phyloP scores from a whole-genome alignment of 1,140 invertebrate species.

The Drosophila baimaii region DNA sequence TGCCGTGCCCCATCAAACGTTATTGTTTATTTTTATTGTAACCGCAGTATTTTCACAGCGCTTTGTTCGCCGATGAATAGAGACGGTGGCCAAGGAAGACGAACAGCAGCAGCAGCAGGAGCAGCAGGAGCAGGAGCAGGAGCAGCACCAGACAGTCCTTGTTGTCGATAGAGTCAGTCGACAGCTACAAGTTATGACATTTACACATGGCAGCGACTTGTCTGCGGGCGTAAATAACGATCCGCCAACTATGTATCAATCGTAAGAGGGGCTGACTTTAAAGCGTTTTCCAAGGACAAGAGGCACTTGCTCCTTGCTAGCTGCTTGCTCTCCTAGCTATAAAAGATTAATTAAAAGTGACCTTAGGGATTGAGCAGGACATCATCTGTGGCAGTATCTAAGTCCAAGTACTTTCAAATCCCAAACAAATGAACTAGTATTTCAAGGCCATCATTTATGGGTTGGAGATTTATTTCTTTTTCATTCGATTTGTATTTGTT shows the following conservation, averaged over 20 bases:
- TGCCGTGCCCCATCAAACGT: constrained; percentile 40
- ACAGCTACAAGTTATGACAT: constrained; percentile 47
- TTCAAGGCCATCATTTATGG: too few relatives aligned
- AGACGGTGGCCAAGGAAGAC: constrained; percentile 3
- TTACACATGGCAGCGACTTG: constrained; percentile 34
- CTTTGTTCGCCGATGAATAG: constrained; percentile 57
- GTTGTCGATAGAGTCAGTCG: constrained; percentile 3
- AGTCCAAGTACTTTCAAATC: too few relatives aligned
- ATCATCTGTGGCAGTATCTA: too few relatives aligned
- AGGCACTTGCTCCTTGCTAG: background rate
- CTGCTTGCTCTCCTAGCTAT: background rate
- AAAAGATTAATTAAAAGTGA: constrained; percentile 13
- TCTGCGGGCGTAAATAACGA: constrained; percentile 29
- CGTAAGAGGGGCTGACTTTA: constrained; percentile 3
- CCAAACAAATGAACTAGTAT: too few relatives aligned
- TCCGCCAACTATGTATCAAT: constrained; percentile 13
- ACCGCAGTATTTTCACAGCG: constrained; percentile 51
- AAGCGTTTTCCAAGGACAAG: constrained; percentile 9
- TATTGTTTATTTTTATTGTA: constrained; percentile 67
- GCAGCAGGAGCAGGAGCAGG: background rate
- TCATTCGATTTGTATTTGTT: background rate
- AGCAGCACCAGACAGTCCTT: background rate
- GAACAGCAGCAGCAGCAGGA: too few relatives aligned
- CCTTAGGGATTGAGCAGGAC: background rate
- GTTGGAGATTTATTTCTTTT: too few relatives aligned